phyloP scores from a whole-genome alignment of 2,797 vertebrate species.

The Dermochelys coriacea region DNA sequence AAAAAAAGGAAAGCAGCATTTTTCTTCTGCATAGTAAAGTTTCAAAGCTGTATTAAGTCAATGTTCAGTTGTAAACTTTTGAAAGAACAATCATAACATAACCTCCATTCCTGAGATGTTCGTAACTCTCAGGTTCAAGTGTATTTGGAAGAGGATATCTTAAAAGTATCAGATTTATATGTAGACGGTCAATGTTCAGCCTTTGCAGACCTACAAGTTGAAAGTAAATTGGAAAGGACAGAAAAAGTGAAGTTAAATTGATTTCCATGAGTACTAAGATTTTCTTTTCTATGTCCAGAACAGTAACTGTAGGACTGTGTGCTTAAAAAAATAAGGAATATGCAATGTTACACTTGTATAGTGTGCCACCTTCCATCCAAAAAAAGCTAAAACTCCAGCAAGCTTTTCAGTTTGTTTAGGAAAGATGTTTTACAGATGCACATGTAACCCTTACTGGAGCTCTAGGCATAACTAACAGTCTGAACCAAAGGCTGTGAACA shows the following conservation, averaged over 20 bases:
- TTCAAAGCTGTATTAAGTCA: no score
- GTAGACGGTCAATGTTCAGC: constrained; percentile 44
- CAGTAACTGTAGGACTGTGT: constrained; percentile 21
- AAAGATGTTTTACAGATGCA: neutral
- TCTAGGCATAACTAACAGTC: no score
- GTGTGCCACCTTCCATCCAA: neutral
- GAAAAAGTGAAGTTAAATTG: constrained; percentile 36
- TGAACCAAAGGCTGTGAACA: neutral
- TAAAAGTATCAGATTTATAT: constrained; percentile 50
- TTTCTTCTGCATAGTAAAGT: no score
- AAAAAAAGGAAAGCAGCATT: no score
- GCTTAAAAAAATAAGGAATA: neutral
- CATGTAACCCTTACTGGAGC: neutral
- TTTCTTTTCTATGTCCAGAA: constrained; percentile 38
- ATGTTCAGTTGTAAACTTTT: no score
- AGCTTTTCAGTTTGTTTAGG: neutral
- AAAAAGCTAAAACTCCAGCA: neutral
- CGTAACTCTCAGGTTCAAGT: no score
- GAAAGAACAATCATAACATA: no score
- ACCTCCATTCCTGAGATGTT: no score
- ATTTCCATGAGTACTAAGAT: constrained; percentile 7
- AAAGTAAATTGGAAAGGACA: constrained; percentile 32
- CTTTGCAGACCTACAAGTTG: neutral
- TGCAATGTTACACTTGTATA: neutral
- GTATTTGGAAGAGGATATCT: neutral